These are phyloP conservation scores for Malurus melanocephalus DNA, from an alignment of 2,113 vertebrate genomes.

Conservation along the genomic window DNA sequence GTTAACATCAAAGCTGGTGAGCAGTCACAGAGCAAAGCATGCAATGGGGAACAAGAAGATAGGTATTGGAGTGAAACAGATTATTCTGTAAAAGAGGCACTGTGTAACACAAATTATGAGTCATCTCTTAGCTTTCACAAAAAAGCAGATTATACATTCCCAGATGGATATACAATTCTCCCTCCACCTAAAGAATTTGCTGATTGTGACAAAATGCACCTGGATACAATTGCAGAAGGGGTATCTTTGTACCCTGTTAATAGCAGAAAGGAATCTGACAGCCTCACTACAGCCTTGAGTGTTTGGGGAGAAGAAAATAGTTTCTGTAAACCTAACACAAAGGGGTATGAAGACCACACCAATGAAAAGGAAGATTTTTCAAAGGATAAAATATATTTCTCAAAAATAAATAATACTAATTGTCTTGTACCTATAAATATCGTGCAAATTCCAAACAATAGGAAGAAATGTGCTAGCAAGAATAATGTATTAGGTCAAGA, in stretches of 20 bases:
- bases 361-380: conserved; percentile 21
- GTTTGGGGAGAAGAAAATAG: neutral
- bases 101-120: conserved; percentile 8
- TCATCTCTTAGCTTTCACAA: conserved; percentile 24
- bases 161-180: conserved; percentile 32
- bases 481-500: conserved; percentile 41
- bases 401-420: conserved; percentile 1
- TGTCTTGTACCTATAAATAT: neutral
- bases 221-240: conserved; percentile 56
- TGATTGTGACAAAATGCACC: conserved; percentile 35
- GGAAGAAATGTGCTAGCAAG: conserved; percentile 54
- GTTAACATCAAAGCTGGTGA: conserved; percentile 59
- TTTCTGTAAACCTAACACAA: conserved; percentile 25
- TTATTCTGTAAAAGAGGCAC: conserved; percentile 29
- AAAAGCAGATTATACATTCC: conserved; percentile 23
- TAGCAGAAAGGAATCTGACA: conserved; percentile 1
- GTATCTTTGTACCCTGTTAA: conserved; percentile 40
- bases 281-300: neutral
- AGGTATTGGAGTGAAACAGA: conserved; percentile 29
- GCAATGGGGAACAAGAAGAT: neutral
- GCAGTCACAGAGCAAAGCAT: neutral
- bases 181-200: conserved; percentile 73
- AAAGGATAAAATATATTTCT: conserved; percentile 19
- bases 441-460: conserved; percentile 58
- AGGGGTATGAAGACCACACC: neutral